Percentiles rank a stretch among this genome's conserved stretches.
Conservation (phyloP, 2,113 vertebrate species). For the Channa argus region DNA sequence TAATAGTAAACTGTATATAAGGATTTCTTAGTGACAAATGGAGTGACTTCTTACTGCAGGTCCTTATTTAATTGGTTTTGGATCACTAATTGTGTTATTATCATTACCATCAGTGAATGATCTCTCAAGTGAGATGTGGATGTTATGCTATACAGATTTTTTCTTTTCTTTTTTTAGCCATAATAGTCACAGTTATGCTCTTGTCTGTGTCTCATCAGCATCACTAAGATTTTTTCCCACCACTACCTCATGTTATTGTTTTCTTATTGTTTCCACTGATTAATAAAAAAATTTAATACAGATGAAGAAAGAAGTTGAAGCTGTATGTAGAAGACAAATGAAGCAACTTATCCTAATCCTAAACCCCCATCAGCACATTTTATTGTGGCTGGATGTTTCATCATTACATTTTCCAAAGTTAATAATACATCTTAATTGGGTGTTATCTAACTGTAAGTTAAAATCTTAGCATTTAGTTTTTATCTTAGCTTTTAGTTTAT, state of each 20-base stretch:
- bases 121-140: neutral
- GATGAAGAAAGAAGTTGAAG: no score
- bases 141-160: neutral
- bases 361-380: neutral
- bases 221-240: neutral
- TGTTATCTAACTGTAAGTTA: neutral
- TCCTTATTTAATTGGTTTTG: constrained; percentile 11
- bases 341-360: no score
- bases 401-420: neutral
- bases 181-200: neutral
- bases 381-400: neutral
- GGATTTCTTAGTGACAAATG: neutral
- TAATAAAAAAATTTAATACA: no score
- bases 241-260: neutral
- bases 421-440: neutral
- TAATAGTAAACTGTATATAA: neutral
- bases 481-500: neutral
- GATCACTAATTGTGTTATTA: neutral
- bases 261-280: no score
- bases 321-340: no score
- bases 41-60: neutral
- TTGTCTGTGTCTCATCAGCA: neutral
- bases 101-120: neutral
- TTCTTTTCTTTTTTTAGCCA: neutral
- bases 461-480: neutral